Evolutionary conservation across 2,888 invertebrate species (phyloP), one percentile per base, ranked within the genome.

Genomic region (Leptinotarsa tumamoca): DNA sequence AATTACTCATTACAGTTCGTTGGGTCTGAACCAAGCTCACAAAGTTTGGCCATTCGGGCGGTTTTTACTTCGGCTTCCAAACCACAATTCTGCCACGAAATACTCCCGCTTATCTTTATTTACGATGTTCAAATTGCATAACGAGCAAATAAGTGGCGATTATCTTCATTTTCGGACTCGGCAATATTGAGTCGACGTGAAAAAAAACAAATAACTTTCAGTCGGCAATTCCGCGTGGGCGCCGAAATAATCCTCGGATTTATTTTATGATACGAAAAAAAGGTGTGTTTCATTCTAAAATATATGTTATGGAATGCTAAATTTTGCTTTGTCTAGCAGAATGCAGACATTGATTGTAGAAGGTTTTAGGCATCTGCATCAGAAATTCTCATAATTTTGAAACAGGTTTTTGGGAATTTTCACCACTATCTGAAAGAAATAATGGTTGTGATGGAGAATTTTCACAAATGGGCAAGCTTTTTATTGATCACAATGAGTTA

Each of bases 61-160:
- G 63, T 63, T 63, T 58, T 63, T 63, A 33, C 18, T 33, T 33
- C 33, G 63, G 33, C 17, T 33, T 63, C 4, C 17, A 27, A n/a
- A 43, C 63, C 63, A 63, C 63, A 33, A 63, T 33, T 63, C 43
- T n/a, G 43, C 27, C 63, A 7, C 63, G 18, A 63, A 63, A 63
- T 63, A 63, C 43, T 43, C 43, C 18, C 43, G n/a, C 33, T 63
- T 43, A 63, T 63, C 63, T 63, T 63, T 63, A 63, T 63, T 63
- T 63, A 63, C 63, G 63, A 63, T 63, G 63, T 63, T 63, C 5
- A 63, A 63, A 63, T 63, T 63, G 63, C 63, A 63, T 63, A 63
- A 63, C 63, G 63, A 63, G 63, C 33, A 63, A 63, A 63, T 63
- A 33, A 63, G 63, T 43, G 33, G 63, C n/a, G 17, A 63, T 63